Conservation (phyloP, 2,888 invertebrate species). For the Erynnis tages region DNA sequence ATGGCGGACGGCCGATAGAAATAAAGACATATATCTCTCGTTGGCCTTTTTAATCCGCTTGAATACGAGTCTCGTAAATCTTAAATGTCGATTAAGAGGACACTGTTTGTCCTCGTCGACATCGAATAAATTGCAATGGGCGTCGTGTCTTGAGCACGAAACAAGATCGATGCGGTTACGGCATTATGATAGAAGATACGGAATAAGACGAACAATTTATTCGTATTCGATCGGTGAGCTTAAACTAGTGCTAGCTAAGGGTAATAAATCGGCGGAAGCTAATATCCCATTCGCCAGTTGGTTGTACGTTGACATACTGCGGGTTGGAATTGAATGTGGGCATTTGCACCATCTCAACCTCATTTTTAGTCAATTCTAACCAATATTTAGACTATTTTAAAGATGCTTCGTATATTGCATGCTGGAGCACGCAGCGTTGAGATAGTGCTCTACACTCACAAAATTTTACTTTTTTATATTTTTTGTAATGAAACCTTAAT, state of each 20-base stretch:
- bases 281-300: constrained; percentile 31
- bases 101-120: constrained; percentile 47
- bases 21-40: constrained; percentile 48
- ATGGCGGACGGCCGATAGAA: constrained; percentile 33
- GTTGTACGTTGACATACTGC: constrained; percentile 2
- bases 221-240: constrained; percentile 36
- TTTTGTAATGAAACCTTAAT: too few relatives aligned
- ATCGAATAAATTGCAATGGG: constrained; percentile 61
- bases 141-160: constrained; percentile 33
- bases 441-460: too few relatives aligned
- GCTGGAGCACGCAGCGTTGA: too few relatives aligned
- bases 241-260: constrained; percentile 32
- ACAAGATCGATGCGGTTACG: constrained; percentile 38
- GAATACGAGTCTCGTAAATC: constrained; percentile 50
- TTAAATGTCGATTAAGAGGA: constrained; percentile 53
- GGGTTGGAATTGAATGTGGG: constrained; percentile 5
- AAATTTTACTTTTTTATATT: too few relatives aligned
- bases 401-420: too few relatives aligned
- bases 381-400: too few relatives aligned
- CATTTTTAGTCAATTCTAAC: too few relatives aligned
- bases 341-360: background rate
- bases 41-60: constrained; percentile 52
- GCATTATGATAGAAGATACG: constrained; percentile 46
- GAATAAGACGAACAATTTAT: constrained; percentile 42
- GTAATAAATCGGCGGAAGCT: constrained; percentile 36